A percentile compares a stretch with the other conserved stretches of the same genome.
phyloP scores from a whole-genome alignment of 2,797 vertebrate genomes.

The Anabas testudineus region DNA sequence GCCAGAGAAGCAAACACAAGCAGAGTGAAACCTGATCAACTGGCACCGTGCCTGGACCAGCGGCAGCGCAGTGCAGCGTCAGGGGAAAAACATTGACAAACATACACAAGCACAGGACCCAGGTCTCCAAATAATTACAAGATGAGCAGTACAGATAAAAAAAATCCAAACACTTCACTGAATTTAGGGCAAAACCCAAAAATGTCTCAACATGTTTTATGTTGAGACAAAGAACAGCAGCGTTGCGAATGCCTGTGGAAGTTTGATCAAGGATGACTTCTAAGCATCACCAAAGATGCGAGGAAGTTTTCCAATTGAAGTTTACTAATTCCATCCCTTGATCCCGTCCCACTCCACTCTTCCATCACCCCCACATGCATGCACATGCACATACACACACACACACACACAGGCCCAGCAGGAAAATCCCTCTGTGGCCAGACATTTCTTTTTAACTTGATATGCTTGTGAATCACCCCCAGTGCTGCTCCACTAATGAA shows the following conservation, averaged over 20 bases:
- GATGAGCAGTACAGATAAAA: conserved; percentile 61
- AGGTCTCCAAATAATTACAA: conserved; percentile 70
- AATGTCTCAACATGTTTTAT: conserved; percentile 38
- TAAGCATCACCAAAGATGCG: conserved; percentile 52
- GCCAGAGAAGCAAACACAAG: conserved; percentile 78
- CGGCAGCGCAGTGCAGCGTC: conserved; percentile 46
- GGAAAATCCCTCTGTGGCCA: conserved; percentile 83
- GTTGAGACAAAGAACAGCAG: conserved; percentile 16
- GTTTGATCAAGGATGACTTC: conserved; percentile 46
- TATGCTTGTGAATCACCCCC: conserved; percentile 85
- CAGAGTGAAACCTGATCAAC: conserved; percentile 79
- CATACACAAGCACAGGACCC: conserved; percentile 62
- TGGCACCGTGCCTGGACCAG: conserved; percentile 71
- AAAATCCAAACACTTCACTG: conserved; percentile 21
- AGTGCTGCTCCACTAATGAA: conserved; percentile 82
- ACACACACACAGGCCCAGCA: conserved; percentile 58
- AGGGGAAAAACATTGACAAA: conserved; percentile 72
- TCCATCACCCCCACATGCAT: conserved; percentile 39
- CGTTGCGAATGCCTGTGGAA: conserved; percentile 20
- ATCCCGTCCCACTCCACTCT: conserved; percentile 59
- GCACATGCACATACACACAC: conserved; percentile 39
- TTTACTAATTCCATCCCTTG: conserved; percentile 72
- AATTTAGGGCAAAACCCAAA: conserved; percentile 16
- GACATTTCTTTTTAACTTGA: conserved; percentile 85
- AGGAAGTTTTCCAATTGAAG: conserved; percentile 71